Conservation (phyloP, 2,888 invertebrate species). For the Ferdinandea cuprea region DNA sequence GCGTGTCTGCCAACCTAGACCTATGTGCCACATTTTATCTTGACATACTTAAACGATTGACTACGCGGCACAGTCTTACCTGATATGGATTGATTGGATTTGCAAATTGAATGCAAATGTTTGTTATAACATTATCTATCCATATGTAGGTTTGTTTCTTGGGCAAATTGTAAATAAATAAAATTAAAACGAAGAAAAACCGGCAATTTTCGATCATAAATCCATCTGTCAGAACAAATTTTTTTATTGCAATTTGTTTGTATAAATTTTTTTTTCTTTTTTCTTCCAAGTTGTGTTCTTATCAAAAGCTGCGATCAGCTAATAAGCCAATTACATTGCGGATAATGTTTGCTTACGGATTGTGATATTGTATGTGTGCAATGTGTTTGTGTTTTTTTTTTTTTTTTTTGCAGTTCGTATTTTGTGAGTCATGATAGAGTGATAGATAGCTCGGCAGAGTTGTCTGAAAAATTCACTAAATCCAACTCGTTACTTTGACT, state of each 20-base stretch:
- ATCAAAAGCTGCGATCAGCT: conserved; percentile 10
- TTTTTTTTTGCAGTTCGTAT: neutral
- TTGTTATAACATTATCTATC: neutral
- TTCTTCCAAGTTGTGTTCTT: too few species aligned
- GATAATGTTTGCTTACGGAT: conserved; percentile 6
- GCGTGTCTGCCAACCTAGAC: neutral
- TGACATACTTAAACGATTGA: conserved; percentile 26
- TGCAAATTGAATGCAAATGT: conserved; percentile 20
- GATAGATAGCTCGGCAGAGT: too few species aligned
- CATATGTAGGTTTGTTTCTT: conserved; percentile 1
- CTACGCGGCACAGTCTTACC: conserved; percentile 9
- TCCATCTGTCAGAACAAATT: conserved; percentile 8
- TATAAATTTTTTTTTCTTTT: too few species aligned
- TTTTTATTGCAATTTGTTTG: neutral
- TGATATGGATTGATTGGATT: neutral
- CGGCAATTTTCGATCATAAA: neutral
- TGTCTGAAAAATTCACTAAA: too few species aligned
- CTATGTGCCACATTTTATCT: conserved; percentile 21
- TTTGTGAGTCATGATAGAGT: neutral
- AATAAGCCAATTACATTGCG: conserved; percentile 25
- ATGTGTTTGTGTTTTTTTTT: neutral
- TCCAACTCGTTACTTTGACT: too few species aligned
- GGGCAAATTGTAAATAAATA: neutral
- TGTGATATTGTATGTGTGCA: neutral
- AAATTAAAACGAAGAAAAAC: too few species aligned